A percentile compares a stretch with the other conserved stretches of the same genome.
phyloP scores from a whole-genome alignment of 2,888 invertebrate species.

The Chalcis sispes region DNA sequence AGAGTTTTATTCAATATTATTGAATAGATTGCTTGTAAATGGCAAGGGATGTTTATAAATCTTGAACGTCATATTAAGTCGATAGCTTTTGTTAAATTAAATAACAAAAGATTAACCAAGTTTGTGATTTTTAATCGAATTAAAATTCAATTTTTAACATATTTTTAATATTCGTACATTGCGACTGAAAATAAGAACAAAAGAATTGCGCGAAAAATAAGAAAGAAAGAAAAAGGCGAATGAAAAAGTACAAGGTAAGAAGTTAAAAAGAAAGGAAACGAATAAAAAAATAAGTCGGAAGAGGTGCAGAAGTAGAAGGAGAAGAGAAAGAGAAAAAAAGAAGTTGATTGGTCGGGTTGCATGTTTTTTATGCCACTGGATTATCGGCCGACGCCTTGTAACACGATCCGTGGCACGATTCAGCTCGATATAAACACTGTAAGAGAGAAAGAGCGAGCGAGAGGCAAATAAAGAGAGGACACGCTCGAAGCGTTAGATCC shows the following conservation, averaged over 20 bases:
- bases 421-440: neutral
- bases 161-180: no score
- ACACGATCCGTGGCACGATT: slow-evolving; percentile 26
- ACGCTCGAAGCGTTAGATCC: slow-evolving; percentile 47
- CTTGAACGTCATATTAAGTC: no score
- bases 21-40: no score
- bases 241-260: neutral
- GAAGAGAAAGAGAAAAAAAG: slow-evolving; percentile 42
- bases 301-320: neutral
- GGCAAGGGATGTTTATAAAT: no score
- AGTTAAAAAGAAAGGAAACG: neutral
- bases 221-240: neutral
- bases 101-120: no score
- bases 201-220: no score
- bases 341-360: slow-evolving; percentile 61
- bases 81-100: no score
- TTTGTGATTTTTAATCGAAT: no score
- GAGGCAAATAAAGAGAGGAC: neutral
- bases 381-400: slow-evolving; percentile 42
- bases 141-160: no score
- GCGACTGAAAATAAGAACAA: neutral
- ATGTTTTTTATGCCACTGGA: slow-evolving; percentile 53
- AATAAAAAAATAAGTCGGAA: slow-evolving; percentile 25
- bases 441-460: neutral
- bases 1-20: no score